Base-by-base conservation (phyloP, 2,888 invertebrate genomes). In the Tipula helvola region DNA sequence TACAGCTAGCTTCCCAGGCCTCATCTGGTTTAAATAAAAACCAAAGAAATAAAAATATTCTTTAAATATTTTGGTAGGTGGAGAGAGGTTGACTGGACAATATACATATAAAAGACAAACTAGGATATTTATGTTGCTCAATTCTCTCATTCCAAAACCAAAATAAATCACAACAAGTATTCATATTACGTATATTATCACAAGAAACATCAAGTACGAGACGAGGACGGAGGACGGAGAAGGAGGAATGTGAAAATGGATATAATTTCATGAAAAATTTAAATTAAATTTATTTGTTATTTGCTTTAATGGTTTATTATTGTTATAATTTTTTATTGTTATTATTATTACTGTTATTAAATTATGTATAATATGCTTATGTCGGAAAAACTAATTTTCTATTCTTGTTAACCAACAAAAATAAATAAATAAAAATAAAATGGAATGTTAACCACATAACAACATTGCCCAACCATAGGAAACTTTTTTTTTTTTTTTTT, bases 251-350 rank as follows among this genome's bases (percentile, higher is more conserved):
- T 10, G 28, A 8, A 71, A 71, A 71, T 71, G 28, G 18, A 28
- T 71, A 71, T 28, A 71, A 10, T 71, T 28, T 28, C 71, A 71
- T 71, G 71, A 71, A 71, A 71, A 71, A 71, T 71, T 71, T 71
- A 71, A 71, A 71, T 71, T 71, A 71, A 71, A 71, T 71, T 52
- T 71, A 71, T 71, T 71, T 71, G 28, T 71, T 71, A 71, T 71
- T 71, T 71, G 71, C 71, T 71, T 71, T 71, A 71, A 71, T 71
- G 71, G 71, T 71, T 71, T 71, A 71, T 71, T 71, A 71, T 71
- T 28, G 71, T 71, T 28, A 71, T 71, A 71, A 52, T 71, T 71
- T 71, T 71, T 71, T 71, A 28, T 71, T 71, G 28, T 28, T 71
- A 71, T 71, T 71, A 28, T 71, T 71, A 71, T 71, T 71, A 28